Evolutionary conservation across 2,888 invertebrate species (phyloP), one percentile per base, ranked within the genome.

Genomic region (Pollenia amentaria): DNA sequence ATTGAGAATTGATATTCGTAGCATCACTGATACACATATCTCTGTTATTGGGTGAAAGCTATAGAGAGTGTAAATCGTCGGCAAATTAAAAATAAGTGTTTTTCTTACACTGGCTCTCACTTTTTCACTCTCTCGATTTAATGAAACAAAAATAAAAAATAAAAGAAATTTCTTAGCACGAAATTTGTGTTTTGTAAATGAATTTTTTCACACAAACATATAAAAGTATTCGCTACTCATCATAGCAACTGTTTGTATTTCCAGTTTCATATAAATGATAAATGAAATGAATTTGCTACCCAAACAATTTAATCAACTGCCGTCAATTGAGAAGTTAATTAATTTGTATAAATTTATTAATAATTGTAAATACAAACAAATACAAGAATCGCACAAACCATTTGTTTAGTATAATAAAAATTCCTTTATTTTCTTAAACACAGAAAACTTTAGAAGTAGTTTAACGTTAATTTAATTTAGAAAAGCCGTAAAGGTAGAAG

Each of bases 321-420:
- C 60, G 62, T 57, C 57, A 69, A 69, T 67, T 48, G 67, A 21
- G 18, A 57, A 60, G 40, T 69, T 69, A 51, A 78, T 78, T 78
- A 40, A 40, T 69, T 78, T 60, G 57, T 57, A 18, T 78, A 51
- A n/a, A 10, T 38, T 57, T 53, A 44, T 67, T 57, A 46, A 77
- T 67, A 77, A 77, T 38, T 57, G 3, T 62, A 40, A 21, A 48
- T 57, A 38, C 7, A 46, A 4, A 60, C 40, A 51, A 16, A 12
- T 4, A 48, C n/a, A 21, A 12, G 40, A 21, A 21, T 48, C 18
- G 7, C n/a, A 18, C 8, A 48, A 21, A 14, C 8, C 75, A 14
- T 40, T 21, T 46, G 48, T 29, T 14, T 57, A 29, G 3, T 1
- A 2, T 2, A 2, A 21, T 2, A 21, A 21, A 21, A 21, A 21